Evolutionary conservation across 2,888 invertebrate species (phyloP), one percentile per base, ranked within the genome.

Genomic region (Nymphalis urticae): DNA sequence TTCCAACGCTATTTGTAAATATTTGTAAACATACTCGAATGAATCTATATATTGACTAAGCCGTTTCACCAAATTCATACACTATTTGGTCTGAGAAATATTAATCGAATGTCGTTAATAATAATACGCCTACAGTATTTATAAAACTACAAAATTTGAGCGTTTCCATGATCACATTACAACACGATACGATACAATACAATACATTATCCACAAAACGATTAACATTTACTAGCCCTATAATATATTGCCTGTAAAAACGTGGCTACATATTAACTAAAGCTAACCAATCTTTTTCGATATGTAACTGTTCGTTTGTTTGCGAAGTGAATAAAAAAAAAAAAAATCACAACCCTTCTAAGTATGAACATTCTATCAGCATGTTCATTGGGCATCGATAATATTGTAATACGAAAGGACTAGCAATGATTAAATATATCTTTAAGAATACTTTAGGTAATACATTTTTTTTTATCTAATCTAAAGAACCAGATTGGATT

Each of bases 81-180:
- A 62, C 73, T 70, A 64, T 68, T 87, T 88, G 86, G 85, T 87
- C 86, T 82, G 84, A 82, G 74, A 32, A 60, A 76, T 76, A 74
- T 73, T 56, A 56, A 51, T 63, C 59, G 24, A 62, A 64, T 63
- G 72, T 72, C 63, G 61, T 73, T 68, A 69, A n/a, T n/a, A n/a
- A n/a, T n/a, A n/a, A 66, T 56, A 62, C 73, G 75, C 76, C 72
- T 77, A 56, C n/a, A 75, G 75, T 73, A 69, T 72, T 75, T 72
- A 77, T 74, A 85, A 86, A 84, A 82, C 85, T 87, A 87, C 83
- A 85, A 87, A 85, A 85, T 83, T 87, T 88, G 88, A 88, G 88
- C 88, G 75, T 80, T 75, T 80, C 75, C 73, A 72, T 75, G 72
- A 80, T 80, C 80, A 82, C 82, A 77, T 76, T 76, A 79, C 69